These are phyloP conservation scores for Hesperia comma DNA, from an alignment of 2,888 invertebrate genomes.

Conservation along the genomic window DNA sequence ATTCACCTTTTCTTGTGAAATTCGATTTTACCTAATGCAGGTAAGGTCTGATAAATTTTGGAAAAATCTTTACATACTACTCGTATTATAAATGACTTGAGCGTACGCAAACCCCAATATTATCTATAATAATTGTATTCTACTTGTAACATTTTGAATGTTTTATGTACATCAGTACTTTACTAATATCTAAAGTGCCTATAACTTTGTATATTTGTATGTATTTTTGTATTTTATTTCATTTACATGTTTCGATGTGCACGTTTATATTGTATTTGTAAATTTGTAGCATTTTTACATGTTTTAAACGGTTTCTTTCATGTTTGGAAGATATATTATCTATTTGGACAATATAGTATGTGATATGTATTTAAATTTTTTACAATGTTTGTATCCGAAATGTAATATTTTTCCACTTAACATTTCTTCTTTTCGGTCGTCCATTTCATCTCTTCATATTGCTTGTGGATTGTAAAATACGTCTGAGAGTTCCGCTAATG, in stretches of 20 bases:
- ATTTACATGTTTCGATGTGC: not conserved
- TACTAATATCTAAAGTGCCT: conserved; percentile 13
- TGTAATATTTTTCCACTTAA: conserved; percentile 15
- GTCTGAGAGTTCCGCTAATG: too few relatives aligned
- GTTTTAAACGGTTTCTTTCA: conserved; percentile 14
- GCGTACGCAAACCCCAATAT: too few relatives aligned
- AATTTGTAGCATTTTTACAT: conserved; percentile 6
- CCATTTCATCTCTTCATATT: not conserved
- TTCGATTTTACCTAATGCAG: too few relatives aligned
- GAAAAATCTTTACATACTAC: too few relatives aligned
- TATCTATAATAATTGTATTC: too few relatives aligned
- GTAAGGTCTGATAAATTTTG: too few relatives aligned
- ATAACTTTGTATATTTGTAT: not conserved
- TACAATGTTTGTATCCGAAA: conserved; percentile 12
- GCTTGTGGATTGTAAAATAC: not conserved
- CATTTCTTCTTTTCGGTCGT: conserved; percentile 5
- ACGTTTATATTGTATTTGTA: not conserved
- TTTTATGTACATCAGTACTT: conserved; percentile 7
- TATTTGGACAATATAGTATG: conserved; percentile 13
- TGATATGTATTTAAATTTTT: not conserved
- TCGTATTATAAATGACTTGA: too few relatives aligned
- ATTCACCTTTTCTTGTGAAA: too few relatives aligned
- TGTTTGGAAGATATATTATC: conserved; percentile 12
- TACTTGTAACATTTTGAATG: not conserved
- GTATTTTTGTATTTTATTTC: not conserved